These are phyloP conservation scores for Garrulus glandarius DNA, from an alignment of 2,797 vertebrate species.

Conservation along the genomic window DNA sequence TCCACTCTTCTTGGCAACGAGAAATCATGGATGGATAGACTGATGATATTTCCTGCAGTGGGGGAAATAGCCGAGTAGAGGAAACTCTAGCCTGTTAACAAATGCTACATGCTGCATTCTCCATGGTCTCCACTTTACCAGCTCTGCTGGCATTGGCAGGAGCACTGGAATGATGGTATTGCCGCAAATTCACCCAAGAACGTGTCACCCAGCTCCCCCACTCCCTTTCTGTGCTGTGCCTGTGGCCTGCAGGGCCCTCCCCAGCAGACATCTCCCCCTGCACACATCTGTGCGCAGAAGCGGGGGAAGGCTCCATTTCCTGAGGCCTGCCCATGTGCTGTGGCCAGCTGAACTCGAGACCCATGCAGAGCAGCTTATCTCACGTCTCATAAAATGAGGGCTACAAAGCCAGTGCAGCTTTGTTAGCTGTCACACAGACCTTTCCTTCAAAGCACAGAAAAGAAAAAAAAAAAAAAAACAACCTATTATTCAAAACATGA, in stretches of 20 bases:
- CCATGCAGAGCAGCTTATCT: not conserved
- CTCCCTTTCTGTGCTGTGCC: not conserved
- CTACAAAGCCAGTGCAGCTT: not conserved
- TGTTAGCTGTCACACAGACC: not conserved
- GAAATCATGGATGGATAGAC: not conserved
- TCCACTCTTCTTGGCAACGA: not conserved
- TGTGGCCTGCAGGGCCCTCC: not conserved
- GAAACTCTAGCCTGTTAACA: accelerated
- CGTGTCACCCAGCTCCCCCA: not conserved
- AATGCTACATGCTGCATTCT: not conserved
- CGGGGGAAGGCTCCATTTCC: not conserved
- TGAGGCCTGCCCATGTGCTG: not conserved
- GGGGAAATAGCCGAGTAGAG: not conserved
- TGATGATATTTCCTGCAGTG: not conserved
- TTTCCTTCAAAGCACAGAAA: not conserved
- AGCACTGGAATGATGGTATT: not conserved
- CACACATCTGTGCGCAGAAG: not conserved
- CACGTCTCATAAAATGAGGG: not conserved
- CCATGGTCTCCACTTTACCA: not conserved
- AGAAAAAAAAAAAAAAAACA: not conserved
- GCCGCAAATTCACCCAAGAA: not conserved
- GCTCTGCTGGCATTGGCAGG: not conserved
- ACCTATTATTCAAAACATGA: not conserved
- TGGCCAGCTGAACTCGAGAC: not conserved
- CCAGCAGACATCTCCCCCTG: not conserved